Percentiles rank a stretch among this genome's conserved stretches.
Conservation (phyloP, 2,888 invertebrate genomes). For the Drosophila fungiperda region DNA sequence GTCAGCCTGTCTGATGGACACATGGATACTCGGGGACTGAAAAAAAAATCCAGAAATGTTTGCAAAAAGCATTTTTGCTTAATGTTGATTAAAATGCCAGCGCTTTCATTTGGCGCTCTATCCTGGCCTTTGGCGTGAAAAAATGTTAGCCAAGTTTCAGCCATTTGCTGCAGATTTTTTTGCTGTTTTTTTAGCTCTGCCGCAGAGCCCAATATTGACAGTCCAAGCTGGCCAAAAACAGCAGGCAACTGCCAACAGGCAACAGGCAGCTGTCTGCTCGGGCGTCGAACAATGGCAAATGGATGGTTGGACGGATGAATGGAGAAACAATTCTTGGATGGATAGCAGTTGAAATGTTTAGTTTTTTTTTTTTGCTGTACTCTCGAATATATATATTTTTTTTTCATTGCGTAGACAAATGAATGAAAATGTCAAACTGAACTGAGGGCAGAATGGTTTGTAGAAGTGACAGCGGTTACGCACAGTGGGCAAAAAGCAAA, state of each 20-base stretch:
- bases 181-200: slow-evolving; percentile 1
- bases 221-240: slow-evolving; percentile 69
- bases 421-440: slow-evolving; percentile 79
- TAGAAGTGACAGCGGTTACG: slow-evolving; percentile 6
- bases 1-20: slow-evolving; percentile 55
- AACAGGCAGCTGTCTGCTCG: slow-evolving; percentile 61
- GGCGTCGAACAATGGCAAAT: slow-evolving; percentile 58
- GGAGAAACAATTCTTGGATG: slow-evolving; percentile 60
- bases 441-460: slow-evolving; percentile 47
- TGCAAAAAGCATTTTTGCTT: slow-evolving; percentile 80
- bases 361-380: slow-evolving; percentile 29
- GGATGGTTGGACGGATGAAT: slow-evolving; percentile 48
- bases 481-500: slow-evolving; percentile 16
- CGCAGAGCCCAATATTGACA: slow-evolving; percentile 64
- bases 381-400: slow-evolving; percentile 12
- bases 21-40: slow-evolving; percentile 7
- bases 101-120: slow-evolving; percentile 56
- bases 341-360: slow-evolving; percentile 56
- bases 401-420: slow-evolving; percentile 73
- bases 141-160: slow-evolving; percentile 71
- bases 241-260: slow-evolving; percentile 65
- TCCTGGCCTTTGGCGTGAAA: slow-evolving; percentile 71
- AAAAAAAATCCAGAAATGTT: slow-evolving; percentile 56
- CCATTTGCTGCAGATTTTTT: slow-evolving; percentile 51
- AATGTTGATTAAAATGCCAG: slow-evolving; percentile 81